Evolutionary conservation across 2,797 vertebrate species (phyloP).

Genomic region (Fratercula arctica): DNA sequence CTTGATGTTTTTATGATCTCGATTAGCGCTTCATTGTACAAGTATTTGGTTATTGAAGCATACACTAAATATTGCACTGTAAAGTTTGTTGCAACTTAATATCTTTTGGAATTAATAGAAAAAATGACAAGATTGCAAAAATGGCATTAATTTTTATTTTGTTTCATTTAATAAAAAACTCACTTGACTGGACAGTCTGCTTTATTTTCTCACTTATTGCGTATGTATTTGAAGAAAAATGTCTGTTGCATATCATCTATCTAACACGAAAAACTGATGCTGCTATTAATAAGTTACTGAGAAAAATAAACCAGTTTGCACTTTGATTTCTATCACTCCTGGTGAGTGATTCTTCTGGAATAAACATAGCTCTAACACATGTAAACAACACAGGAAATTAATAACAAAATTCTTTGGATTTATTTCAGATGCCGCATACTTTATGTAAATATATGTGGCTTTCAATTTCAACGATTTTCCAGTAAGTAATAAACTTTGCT

Average conservation of each 20-base stretch:
- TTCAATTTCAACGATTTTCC: constrained; percentile 65
- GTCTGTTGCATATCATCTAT: constrained; percentile 35
- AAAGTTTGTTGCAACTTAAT: constrained; percentile 38
- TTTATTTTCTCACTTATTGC: constrained; percentile 35
- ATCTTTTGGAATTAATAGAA: constrained; percentile 5
- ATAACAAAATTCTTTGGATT: constrained; percentile 75
- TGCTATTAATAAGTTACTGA: constrained; percentile 66
- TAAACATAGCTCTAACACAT: constrained; percentile 69
- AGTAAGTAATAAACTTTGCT: constrained; percentile 65
- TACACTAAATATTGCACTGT: constrained; percentile 26
- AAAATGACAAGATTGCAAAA: neutral
- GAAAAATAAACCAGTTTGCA: constrained; percentile 71
- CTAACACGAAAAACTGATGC: constrained; percentile 23
- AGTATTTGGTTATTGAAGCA: constrained; percentile 21
- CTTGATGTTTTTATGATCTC: constrained; percentile 19
- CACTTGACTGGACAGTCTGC: constrained; percentile 35
- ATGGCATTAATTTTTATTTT: constrained; percentile 4
- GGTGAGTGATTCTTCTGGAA: constrained; percentile 67
- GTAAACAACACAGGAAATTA: constrained; percentile 74
- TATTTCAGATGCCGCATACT: constrained; percentile 66
- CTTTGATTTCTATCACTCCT: constrained; percentile 72
- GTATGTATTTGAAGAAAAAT: neutral
- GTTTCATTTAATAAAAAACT: constrained; percentile 59
- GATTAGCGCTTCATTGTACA: constrained; percentile 6
- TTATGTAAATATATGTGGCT: constrained; percentile 71